phyloP scores from a whole-genome alignment of 2,888 invertebrate species.

The Notodonta ziczac region DNA sequence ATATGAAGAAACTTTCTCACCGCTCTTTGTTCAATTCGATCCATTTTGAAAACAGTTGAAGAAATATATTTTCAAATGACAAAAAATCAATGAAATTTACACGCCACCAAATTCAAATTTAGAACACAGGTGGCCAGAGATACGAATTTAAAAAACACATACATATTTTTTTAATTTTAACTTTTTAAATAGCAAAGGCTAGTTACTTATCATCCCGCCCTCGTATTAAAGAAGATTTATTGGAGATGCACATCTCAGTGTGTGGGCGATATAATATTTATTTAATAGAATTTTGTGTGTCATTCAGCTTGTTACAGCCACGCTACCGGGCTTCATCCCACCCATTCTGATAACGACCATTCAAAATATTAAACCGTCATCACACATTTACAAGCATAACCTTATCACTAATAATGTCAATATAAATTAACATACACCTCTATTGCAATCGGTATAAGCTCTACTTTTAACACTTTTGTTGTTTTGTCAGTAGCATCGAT shows the following conservation, averaged over 20 bases:
- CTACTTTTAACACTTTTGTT: conserved; percentile 10
- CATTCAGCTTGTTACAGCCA: conserved; percentile 65
- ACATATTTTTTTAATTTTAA: too few relatives aligned
- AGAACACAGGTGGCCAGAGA: too few relatives aligned
- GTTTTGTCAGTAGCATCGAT: conserved; percentile 8
- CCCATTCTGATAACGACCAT: conserved; percentile 53
- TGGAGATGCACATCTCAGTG: conserved; percentile 45
- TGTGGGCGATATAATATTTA: conserved; percentile 70
- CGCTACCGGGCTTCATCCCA: conserved; percentile 74
- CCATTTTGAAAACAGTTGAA: too few relatives aligned
- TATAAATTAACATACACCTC: conserved; percentile 34
- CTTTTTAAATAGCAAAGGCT: too few relatives aligned
- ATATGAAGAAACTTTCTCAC: too few relatives aligned
- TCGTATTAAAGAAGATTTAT: too few relatives aligned
- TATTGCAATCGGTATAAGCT: conserved; percentile 37
- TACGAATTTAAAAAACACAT: too few relatives aligned
- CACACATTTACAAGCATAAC: conserved; percentile 35
- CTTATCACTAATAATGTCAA: background rate
- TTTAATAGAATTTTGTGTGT: conserved; percentile 67
- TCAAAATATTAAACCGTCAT: conserved; percentile 59
- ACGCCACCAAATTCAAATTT: too few relatives aligned
- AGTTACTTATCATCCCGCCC: too few relatives aligned
- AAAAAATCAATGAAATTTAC: too few relatives aligned
- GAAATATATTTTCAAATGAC: too few relatives aligned
- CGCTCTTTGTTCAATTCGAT: too few relatives aligned